Evolutionary conservation across 2,888 invertebrate species (phyloP).

Genomic region (Tetanocera ferruginea): DNA sequence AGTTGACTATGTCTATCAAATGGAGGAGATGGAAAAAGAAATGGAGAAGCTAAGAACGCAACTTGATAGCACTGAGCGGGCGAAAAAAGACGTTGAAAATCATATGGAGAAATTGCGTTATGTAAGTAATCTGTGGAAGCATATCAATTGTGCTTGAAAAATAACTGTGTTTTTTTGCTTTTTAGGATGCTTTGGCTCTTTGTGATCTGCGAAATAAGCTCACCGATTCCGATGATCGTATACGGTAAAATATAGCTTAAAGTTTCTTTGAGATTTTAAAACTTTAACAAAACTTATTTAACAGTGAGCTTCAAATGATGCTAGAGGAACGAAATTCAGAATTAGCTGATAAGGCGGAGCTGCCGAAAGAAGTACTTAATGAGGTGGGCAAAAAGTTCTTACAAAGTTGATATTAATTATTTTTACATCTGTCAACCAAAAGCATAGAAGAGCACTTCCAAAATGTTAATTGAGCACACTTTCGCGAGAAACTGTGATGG

Average conservation of each 20-base stretch:
- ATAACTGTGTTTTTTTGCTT: not conserved
- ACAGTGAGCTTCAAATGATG: conserved; percentile 42
- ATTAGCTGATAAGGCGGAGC: conserved; percentile 19
- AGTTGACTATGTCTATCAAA: not conserved
- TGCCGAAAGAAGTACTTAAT: conserved; percentile 36
- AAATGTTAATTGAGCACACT: too few species aligned
- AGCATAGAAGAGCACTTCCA: too few species aligned
- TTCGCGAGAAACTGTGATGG: too few species aligned
- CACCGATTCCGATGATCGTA: conserved; percentile 33
- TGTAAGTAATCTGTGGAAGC: conserved; percentile 26
- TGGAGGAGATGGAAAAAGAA: conserved; percentile 32
- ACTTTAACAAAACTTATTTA: not conserved
- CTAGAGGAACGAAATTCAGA: conserved; percentile 25
- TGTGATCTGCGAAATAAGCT: conserved; percentile 34
- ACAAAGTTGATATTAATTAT: too few species aligned
- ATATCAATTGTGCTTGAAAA: not conserved
- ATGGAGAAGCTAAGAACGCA: conserved; percentile 39
- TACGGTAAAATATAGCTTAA: conserved; percentile 32
- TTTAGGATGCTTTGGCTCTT: conserved; percentile 32
- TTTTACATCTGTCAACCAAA: too few species aligned
- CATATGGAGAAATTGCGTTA: conserved; percentile 40
- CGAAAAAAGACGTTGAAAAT: conserved; percentile 26
- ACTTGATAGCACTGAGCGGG: conserved; percentile 38
- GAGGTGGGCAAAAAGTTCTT: conserved; percentile 42
- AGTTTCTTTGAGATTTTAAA: not conserved